These are phyloP conservation scores for Macaria notata DNA, from an alignment of 2,888 invertebrate genomes.

Conservation along the genomic window DNA sequence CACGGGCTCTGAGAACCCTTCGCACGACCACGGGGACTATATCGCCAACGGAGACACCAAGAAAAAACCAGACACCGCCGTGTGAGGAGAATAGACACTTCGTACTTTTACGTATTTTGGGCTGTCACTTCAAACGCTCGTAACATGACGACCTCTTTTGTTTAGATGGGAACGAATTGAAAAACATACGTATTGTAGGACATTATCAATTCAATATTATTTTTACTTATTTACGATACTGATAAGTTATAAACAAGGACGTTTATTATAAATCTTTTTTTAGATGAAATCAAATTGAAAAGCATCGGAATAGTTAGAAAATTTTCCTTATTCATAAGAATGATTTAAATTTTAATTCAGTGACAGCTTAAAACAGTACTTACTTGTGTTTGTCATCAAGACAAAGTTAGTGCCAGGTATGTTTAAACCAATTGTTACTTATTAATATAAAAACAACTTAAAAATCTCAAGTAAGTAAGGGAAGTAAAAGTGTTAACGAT, in stretches of 20 bases:
- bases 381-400: background rate
- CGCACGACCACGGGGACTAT: constrained; percentile 83
- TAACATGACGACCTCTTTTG: background rate
- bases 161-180: too few relatives aligned
- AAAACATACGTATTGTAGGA: too few relatives aligned
- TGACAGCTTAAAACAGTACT: constrained; percentile 21
- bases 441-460: constrained; percentile 37
- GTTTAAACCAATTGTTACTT: constrained; percentile 58
- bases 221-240: too few relatives aligned
- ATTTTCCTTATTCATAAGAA: too few relatives aligned
- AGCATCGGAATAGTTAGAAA: too few relatives aligned
- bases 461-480: constrained; percentile 7
- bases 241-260: too few relatives aligned
- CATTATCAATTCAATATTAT: too few relatives aligned
- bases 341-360: background rate
- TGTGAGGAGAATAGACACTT: constrained; percentile 51
- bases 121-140: constrained; percentile 28
- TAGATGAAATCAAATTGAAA: too few relatives aligned
- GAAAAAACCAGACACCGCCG: constrained; percentile 79
- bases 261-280: too few relatives aligned
- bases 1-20: constrained; percentile 82
- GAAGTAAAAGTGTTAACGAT: too few relatives aligned
- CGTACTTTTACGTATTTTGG: constrained; percentile 33
- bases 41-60: constrained; percentile 82
- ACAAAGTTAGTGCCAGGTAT: constrained; percentile 50